Evolutionary conservation across 2,113 vertebrate genomes (phyloP).

Genomic region (Dendropsophus ebraccatus): DNA sequence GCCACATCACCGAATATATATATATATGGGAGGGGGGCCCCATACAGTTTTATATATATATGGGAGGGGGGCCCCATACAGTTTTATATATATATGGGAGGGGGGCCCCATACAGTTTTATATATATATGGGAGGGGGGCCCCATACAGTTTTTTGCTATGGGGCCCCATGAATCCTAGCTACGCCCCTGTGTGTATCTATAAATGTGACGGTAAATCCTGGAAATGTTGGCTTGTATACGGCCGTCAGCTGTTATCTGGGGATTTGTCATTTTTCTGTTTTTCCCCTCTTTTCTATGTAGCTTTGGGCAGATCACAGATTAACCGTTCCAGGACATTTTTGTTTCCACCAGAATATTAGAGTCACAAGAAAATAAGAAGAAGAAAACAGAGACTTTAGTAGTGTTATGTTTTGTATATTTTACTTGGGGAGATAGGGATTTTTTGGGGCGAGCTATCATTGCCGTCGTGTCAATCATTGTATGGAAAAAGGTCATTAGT

Average conservation of each 20-base stretch:
- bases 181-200: no score
- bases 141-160: no score
- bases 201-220: neutral
- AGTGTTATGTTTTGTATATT: neutral
- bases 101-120: no score
- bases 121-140: no score
- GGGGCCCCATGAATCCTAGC: no score
- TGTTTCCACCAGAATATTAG: neutral
- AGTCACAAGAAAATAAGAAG: neutral
- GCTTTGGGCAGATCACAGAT: conserved; percentile 9
- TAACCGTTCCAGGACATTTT: conserved; percentile 21
- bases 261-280: conserved; percentile 8
- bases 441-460: neutral
- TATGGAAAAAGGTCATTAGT: neutral
- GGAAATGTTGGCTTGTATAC: conserved; percentile 12
- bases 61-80: no score
- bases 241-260: neutral
- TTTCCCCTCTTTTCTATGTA: conserved; percentile 19
- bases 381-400: neutral
- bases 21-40: no score
- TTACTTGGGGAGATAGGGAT: neutral
- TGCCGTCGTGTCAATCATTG: no score
- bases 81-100: no score
- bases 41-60: no score
- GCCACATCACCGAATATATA: no score